Evolutionary conservation across 2,797 vertebrate genomes (phyloP).

Genomic region (Sarcoramphus papa): DNA sequence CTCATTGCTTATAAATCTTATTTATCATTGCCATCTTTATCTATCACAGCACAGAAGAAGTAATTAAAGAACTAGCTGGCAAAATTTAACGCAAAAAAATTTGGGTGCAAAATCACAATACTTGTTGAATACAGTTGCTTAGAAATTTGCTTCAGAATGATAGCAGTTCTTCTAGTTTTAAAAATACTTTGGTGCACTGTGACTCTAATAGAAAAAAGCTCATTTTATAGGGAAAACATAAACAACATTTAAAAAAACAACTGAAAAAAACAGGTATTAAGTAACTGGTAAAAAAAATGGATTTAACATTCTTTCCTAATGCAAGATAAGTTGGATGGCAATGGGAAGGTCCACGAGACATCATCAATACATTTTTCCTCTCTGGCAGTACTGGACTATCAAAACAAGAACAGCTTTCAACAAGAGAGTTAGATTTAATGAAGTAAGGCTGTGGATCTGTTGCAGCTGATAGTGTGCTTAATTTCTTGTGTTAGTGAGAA

Average conservation of each 20-base stretch:
- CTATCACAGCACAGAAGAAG: not conserved
- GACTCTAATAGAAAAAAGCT: not conserved
- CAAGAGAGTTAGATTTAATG: not conserved
- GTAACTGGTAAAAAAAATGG: not conserved
- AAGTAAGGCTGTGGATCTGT: not conserved
- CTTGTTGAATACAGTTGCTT: not conserved
- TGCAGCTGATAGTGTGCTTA: not conserved
- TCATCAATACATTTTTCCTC: not conserved
- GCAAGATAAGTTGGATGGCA: not conserved
- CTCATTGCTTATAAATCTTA: not conserved
- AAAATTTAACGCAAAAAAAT: not conserved
- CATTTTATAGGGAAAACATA: not conserved
- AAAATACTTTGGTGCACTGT: not conserved
- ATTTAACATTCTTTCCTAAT: not conserved
- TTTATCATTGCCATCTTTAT: not conserved
- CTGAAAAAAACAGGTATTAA: not conserved
- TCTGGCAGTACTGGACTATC: not conserved
- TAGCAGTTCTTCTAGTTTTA: not conserved
- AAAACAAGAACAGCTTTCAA: not conserved
- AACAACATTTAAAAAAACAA: not conserved
- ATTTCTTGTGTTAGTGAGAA: not conserved
- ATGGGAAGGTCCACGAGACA: not conserved
- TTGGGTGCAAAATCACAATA: not conserved
- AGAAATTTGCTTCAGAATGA: not conserved
- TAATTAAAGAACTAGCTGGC: slow-evolving; percentile 4